Evolutionary conservation across 2,888 invertebrate genomes (phyloP).

Genomic region (Scaptomyza parva): DNA sequence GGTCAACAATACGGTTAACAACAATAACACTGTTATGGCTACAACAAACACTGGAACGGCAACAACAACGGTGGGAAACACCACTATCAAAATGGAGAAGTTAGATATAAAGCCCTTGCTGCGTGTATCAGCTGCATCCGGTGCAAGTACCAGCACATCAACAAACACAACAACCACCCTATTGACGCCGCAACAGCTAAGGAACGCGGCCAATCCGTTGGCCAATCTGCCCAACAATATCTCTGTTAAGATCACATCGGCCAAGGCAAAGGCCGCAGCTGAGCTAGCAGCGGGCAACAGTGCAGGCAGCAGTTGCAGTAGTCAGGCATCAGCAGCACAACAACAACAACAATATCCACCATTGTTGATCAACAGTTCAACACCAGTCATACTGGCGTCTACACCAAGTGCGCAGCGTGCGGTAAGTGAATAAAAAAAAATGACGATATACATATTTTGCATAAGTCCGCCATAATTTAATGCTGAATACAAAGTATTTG

Average conservation of each 20-base stretch:
- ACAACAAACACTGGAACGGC: slow-evolving; percentile 27
- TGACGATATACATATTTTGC: background rate
- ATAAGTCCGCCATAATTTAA: no score
- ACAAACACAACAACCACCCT: slow-evolving; percentile 59
- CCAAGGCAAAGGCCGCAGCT: slow-evolving; percentile 77
- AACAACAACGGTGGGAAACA: slow-evolving; percentile 69
- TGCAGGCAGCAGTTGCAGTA: slow-evolving; percentile 47
- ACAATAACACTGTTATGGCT: slow-evolving; percentile 27
- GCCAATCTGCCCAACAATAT: slow-evolving; percentile 84
- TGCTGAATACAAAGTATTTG: no score
- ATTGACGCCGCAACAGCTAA: slow-evolving; percentile 73
- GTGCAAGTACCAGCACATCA: slow-evolving; percentile 40
- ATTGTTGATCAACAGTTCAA: slow-evolving; percentile 82
- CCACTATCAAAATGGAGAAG: slow-evolving; percentile 82
- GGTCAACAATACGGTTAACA: slow-evolving; percentile 50
- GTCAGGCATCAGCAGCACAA: slow-evolving; percentile 40
- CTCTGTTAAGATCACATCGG: slow-evolving; percentile 83
- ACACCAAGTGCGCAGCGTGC: slow-evolving; percentile 75
- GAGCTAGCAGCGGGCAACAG: slow-evolving; percentile 46
- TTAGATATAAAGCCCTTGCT: slow-evolving; percentile 81
- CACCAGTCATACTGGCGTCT: slow-evolving; percentile 82
- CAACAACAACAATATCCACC: slow-evolving; percentile 76
- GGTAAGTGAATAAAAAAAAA: slow-evolving; percentile 57
- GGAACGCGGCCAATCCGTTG: slow-evolving; percentile 77
- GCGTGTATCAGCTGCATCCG: slow-evolving; percentile 43